Evolutionary conservation across 1,140 invertebrate genomes (phyloP).

Genomic region (Leptinotarsa defecta): DNA sequence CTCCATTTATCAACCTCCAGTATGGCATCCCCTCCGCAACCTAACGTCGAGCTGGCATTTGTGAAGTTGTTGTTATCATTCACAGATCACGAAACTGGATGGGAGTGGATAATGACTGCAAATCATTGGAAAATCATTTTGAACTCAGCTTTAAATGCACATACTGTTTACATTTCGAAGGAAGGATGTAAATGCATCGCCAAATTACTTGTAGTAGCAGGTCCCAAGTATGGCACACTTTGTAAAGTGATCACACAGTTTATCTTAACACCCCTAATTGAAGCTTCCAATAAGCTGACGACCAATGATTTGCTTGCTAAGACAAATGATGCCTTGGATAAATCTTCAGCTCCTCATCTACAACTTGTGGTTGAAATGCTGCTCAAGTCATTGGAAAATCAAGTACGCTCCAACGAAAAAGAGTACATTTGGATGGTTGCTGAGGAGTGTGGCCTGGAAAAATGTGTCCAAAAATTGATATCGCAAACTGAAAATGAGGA

Average conservation of each 20-base stretch:
- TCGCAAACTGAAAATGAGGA: constrained; percentile 38
- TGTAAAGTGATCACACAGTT: constrained; percentile 6
- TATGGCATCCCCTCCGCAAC: constrained; percentile 50
- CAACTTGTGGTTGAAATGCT: constrained; percentile 33
- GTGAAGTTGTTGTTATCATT: constrained; percentile 62
- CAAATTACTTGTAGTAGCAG: constrained; percentile 54
- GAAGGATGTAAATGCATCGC: constrained; percentile 64
- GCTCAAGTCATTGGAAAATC: constrained; percentile 42
- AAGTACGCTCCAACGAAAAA: constrained; percentile 46
- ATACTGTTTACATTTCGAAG: constrained; percentile 67
- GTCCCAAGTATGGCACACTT: neutral
- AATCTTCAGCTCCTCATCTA: constrained; percentile 21
- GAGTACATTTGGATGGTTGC: constrained; percentile 14
- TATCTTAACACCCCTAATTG: constrained; percentile 3
- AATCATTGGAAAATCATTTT: constrained; percentile 62
- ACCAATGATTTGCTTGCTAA: neutral
- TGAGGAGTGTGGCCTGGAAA: constrained; percentile 34
- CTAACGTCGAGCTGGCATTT: constrained; percentile 66
- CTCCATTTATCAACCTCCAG: constrained; percentile 52
- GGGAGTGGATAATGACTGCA: constrained; percentile 61
- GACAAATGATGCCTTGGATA: neutral
- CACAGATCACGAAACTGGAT: constrained; percentile 60
- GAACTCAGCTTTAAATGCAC: constrained; percentile 62
- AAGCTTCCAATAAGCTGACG: neutral
- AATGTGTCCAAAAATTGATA: constrained; percentile 33